phyloP scores from a whole-genome alignment of 1,140 invertebrate genomes.

The Philopotamus ludificatus region DNA sequence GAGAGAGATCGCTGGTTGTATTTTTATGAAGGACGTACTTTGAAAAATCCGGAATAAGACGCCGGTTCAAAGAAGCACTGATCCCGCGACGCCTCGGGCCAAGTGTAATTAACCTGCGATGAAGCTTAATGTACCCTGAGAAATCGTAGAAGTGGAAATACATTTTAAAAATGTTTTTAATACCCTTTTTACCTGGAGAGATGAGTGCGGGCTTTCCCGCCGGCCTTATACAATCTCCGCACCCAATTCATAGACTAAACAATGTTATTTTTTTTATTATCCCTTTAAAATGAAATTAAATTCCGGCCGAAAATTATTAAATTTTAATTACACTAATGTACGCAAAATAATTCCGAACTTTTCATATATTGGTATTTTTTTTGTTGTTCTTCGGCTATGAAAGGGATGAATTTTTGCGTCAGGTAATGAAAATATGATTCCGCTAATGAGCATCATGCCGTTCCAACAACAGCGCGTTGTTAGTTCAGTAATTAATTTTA shows the following conservation, averaged over 20 bases:
- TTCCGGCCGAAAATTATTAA: too few relatives aligned
- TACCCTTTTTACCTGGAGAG: not conserved
- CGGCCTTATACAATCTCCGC: not conserved
- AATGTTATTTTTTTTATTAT: too few relatives aligned
- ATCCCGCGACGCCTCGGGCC: slow-evolving; percentile 26
- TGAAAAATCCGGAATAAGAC: slow-evolving; percentile 11
- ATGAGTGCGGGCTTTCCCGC: not conserved
- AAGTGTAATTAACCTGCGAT: slow-evolving; percentile 25
- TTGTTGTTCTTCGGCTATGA: too few relatives aligned
- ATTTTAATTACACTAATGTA: too few relatives aligned
- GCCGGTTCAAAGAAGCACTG: slow-evolving; percentile 25
- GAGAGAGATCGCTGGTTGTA: not conserved
- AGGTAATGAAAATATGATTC: slow-evolving; percentile 25
- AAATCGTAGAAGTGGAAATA: slow-evolving; percentile 27
- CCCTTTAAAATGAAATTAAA: too few relatives aligned
- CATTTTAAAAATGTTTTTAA: slow-evolving; percentile 29
- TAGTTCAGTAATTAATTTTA: slow-evolving; percentile 32
- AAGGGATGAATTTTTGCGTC: too few relatives aligned
- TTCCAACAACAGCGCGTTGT: slow-evolving; percentile 16
- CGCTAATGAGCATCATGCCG: slow-evolving; percentile 3
- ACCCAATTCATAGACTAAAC: not conserved
- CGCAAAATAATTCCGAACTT: too few relatives aligned
- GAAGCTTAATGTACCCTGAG: slow-evolving; percentile 22
- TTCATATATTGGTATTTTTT: too few relatives aligned
- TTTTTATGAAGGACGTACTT: slow-evolving; percentile 10